These are phyloP conservation scores for Ictidomys tridecemlineatus DNA, from an alignment of 2,113 vertebrate species.

Conservation along the genomic window DNA sequence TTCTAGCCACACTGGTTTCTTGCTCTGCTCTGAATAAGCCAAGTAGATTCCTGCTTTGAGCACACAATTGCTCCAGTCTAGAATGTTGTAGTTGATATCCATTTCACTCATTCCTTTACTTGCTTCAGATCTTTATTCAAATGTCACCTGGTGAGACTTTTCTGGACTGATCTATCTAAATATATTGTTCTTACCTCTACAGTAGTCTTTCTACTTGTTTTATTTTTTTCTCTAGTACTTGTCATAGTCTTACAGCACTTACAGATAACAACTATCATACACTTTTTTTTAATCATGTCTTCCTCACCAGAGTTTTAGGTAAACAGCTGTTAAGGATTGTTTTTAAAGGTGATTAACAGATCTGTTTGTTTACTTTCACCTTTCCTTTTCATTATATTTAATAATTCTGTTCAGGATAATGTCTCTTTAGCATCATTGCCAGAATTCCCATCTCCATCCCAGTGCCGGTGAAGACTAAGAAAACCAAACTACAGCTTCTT, in stretches of 20 bases:
- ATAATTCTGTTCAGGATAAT: too few species aligned
- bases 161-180: background rate
- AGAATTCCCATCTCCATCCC: too few species aligned
- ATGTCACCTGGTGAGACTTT: background rate
- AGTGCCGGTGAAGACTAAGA: too few species aligned
- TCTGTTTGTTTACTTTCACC: too few species aligned
- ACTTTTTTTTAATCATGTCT: background rate
- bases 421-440: too few species aligned
- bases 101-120: background rate
- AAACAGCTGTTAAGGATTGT: too few species aligned
- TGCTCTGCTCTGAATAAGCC: background rate
- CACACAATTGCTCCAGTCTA: background rate
- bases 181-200: background rate
- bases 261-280: background rate
- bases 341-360: too few species aligned
- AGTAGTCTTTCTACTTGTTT: background rate
- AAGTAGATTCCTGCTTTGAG: background rate
- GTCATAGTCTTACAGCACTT: background rate
- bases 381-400: too few species aligned
- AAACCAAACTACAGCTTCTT: too few species aligned
- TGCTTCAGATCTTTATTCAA: conserved; percentile 31
- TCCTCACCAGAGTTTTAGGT: background rate
- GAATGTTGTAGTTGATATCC: background rate
- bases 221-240: background rate
- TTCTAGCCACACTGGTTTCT: background rate